Percentiles rank a stretch among this genome's conserved stretches.
phyloP scores from a whole-genome alignment of 2,113 vertebrate species.

The Ctenomys sociabilis region DNA sequence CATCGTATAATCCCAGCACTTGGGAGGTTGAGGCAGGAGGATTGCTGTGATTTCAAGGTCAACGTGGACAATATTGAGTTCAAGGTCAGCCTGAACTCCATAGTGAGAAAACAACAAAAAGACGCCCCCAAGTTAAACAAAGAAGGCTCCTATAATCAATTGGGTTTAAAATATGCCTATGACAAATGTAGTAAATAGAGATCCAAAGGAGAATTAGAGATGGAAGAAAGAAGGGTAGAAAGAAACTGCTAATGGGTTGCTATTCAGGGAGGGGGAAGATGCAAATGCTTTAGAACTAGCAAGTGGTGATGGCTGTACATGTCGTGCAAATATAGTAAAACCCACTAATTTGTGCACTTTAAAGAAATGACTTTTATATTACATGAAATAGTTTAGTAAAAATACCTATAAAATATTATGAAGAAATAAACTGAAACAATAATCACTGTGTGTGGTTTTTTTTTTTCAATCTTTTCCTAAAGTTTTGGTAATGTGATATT shows the following conservation, averaged over 20 bases:
- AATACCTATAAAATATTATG: neutral
- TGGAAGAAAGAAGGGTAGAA: neutral
- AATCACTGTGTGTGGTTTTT: neutral
- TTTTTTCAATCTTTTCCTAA: neutral
- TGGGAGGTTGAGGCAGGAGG: neutral
- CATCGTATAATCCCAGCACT: neutral
- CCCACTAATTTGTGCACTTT: neutral
- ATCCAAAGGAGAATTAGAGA: neutral
- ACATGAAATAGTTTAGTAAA: neutral
- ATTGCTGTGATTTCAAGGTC: neutral
- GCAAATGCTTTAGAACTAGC: slow-evolving; percentile 13
- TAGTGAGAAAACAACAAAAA: neutral
- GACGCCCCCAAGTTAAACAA: neutral
- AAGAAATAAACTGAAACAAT: slow-evolving; percentile 9
- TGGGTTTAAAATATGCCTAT: neutral
- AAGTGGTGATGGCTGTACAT: neutral
- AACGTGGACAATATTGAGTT: neutral
- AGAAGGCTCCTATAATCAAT: neutral
- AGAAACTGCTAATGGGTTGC: neutral
- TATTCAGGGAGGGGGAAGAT: neutral
- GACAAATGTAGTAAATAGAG: neutral
- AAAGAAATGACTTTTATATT: neutral
- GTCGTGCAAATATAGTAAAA: neutral
- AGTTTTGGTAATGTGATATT: neutral
- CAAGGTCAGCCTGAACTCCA: neutral